A percentile compares a stretch with the other conserved stretches of the same genome.
phyloP scores from a whole-genome alignment of 2,888 invertebrate species.

The Abrostola tripartita region DNA sequence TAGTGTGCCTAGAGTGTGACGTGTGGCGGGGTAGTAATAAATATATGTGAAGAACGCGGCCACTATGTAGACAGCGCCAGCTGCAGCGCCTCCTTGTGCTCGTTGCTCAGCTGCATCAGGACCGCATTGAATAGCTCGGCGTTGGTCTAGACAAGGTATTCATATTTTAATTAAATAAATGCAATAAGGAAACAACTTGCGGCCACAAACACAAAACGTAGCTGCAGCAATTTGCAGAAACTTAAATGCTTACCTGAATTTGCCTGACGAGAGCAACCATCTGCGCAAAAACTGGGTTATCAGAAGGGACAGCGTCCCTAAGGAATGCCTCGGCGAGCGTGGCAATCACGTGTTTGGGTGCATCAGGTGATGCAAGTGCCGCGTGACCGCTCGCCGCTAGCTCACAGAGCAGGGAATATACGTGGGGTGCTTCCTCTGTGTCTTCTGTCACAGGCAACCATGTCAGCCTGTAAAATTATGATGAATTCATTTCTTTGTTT shows the following conservation, averaged over 20 bases:
- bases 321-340: slow-evolving; percentile 97
- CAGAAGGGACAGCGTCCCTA: slow-evolving; percentile 93
- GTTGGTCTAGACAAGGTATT: slow-evolving; percentile 89
- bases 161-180: neutral
- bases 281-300: slow-evolving; percentile 92
- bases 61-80: slow-evolving; percentile 89
- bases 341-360: slow-evolving; percentile 95
- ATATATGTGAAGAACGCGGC: slow-evolving; percentile 29
- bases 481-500: neutral
- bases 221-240: too few relatives aligned
- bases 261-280: slow-evolving; percentile 95
- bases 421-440: slow-evolving; percentile 97
- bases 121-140: slow-evolving; percentile 94
- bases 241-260: slow-evolving; percentile 90
- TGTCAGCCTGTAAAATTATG: slow-evolving; percentile 88
- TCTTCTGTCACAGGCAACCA: slow-evolving; percentile 99
- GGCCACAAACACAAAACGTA: too few relatives aligned
- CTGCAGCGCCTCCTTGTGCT: slow-evolving; percentile 95
- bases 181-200: too few relatives aligned
- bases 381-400: slow-evolving; percentile 97
- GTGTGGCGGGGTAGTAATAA: slow-evolving; percentile 37
- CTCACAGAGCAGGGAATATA: slow-evolving; percentile 98
- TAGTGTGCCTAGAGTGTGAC: slow-evolving; percentile 45
- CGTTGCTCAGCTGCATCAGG: slow-evolving; percentile 91
- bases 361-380: slow-evolving; percentile 94